phyloP scores from a whole-genome alignment of 2,113 vertebrate genomes.

The Anhinga anhinga region DNA sequence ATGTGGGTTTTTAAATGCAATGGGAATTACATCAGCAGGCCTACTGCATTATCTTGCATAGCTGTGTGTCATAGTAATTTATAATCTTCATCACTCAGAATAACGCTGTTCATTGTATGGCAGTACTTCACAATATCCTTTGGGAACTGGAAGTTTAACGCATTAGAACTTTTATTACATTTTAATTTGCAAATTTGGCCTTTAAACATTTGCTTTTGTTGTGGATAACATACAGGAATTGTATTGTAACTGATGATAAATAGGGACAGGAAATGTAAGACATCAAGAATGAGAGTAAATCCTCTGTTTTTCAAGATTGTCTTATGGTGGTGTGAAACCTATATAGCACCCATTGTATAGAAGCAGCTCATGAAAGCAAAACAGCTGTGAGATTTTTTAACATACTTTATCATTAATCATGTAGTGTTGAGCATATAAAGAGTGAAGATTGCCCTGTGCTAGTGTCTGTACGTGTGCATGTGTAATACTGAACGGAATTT shows the following conservation, averaged over 20 bases:
- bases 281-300: background rate
- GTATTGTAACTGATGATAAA: background rate
- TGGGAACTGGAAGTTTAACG: background rate
- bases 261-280: background rate
- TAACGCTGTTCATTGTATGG: background rate
- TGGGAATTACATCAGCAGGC: background rate
- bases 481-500: background rate
- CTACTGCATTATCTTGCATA: background rate
- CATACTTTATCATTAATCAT: background rate
- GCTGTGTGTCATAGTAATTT: background rate
- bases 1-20: background rate
- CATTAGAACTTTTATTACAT: background rate
- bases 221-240: background rate
- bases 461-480: background rate
- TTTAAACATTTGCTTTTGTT: background rate
- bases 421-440: background rate
- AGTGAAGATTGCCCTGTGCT: background rate
- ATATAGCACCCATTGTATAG: background rate
- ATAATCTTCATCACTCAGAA: background rate
- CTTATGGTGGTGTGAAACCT: background rate
- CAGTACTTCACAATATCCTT: background rate
- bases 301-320: background rate
- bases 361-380: background rate
- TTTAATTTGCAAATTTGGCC: conserved; percentile 31
- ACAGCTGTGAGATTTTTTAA: background rate